Evolutionary conservation across 1,140 invertebrate genomes (phyloP), one percentile per base, ranked within the genome.

Genomic region (Panagrolaimus sp.): DNA sequence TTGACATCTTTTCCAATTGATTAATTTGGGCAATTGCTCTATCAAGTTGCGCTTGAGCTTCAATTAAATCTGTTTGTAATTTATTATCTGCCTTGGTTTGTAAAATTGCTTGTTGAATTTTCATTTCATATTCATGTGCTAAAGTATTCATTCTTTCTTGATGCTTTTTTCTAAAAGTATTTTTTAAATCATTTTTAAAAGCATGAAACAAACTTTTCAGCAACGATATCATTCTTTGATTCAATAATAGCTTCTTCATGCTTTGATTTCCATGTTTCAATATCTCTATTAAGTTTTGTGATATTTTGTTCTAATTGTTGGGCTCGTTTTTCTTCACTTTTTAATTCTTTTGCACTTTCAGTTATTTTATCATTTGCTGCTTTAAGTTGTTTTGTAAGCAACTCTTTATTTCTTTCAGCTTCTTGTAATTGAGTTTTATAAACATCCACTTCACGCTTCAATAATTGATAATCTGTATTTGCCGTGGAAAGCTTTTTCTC

Each of bases 371-470:
- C 38, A 51, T 68, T 71, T 4, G 16, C 25, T 44, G 20, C n/a
- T 20, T n/a, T 14, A 42, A 51, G 38, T 42, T 63, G 16, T 25
- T 67, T 63, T 67, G 75, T 72, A 14, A 73, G 27, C 16, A 20
- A 13, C 42, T 72, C 31, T 48, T 45, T 61, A 53, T 76, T 78
- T 27, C 63, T 61, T 72, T 78, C 77, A 5, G 72, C 65, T 25
- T 80, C 71, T 23, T 72, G 64, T 44, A 79, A 62, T 25, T 70
- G 48, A 31, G 63, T 53, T 70, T 80, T 79, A 67, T 79, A 79
- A 45, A 79, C 77, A 20, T 79, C 77, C 13, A 79, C 43, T 63
- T 79, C 77, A 57, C 77, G 53, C 38, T 69, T 75, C 25, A 67
- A 46, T 44, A 79, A 65, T 38, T 78, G 76, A 7, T 68, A 42